phyloP scores from a whole-genome alignment of 2,113 vertebrate species.

The Argyrosomus japonicus region DNA sequence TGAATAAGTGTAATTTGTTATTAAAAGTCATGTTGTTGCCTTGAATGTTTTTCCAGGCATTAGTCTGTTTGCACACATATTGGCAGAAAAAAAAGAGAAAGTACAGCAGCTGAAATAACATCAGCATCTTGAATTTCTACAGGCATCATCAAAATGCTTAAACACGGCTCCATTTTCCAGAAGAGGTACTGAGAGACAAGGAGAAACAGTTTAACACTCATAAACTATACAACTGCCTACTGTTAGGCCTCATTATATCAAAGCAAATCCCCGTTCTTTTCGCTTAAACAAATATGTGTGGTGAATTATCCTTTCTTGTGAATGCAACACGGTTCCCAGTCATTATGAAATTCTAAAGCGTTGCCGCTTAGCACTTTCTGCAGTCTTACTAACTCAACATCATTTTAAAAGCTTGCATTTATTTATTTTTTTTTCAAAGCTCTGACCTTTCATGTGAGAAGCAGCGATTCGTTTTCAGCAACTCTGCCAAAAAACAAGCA shows the following conservation, averaged over 20 bases:
- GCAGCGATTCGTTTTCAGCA: slow-evolving; percentile 3
- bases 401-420: slow-evolving; percentile 32
- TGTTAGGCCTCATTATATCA: slow-evolving; percentile 12
- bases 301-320: slow-evolving; percentile 12
- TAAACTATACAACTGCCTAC: background rate
- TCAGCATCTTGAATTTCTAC: background rate
- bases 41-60: background rate
- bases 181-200: background rate
- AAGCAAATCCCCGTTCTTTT: background rate
- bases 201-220: background rate
- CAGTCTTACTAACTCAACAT: slow-evolving; percentile 4
- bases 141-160: background rate
- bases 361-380: background rate
- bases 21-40: background rate
- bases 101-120: background rate
- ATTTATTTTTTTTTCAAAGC: slow-evolving; percentile 10
- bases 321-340: background rate
- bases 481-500: slow-evolving; percentile 5
- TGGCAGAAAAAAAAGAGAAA: too few relatives aligned
- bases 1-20: background rate
- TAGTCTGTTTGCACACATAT: background rate
- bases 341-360: slow-evolving; percentile 5
- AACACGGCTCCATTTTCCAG: background rate
- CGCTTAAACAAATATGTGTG: background rate
- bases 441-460: slow-evolving; percentile 32